A percentile compares a stretch with the other conserved stretches of the same genome.
phyloP scores from a whole-genome alignment of 37 sponge, comb jelly and placozoan species.

The Diacarnus erythraeanus region DNA sequence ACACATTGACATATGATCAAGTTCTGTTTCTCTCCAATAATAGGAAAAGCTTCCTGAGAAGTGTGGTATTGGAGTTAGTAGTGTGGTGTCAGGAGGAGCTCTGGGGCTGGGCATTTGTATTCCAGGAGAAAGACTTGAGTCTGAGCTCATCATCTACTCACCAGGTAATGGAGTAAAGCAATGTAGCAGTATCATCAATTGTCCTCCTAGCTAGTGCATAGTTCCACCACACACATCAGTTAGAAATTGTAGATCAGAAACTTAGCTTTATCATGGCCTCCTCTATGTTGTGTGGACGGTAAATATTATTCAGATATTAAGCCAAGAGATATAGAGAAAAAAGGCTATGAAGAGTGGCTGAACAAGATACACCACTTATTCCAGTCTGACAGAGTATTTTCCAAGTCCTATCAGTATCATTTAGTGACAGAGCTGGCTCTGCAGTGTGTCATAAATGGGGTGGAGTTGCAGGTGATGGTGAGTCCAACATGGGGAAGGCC shows the following conservation, averaged over 20 bases:
- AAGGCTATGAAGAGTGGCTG: constrained; percentile 26
- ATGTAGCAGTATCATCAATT: not conserved
- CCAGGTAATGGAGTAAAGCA: constrained; percentile 5
- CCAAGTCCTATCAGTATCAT: constrained; percentile 7
- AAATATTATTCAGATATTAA: constrained; percentile 25
- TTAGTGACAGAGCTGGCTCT: constrained; percentile 5
- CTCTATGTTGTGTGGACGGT: too few relatives aligned
- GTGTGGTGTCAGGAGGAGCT: constrained; percentile 28
- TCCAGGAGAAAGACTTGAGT: constrained; percentile 43
- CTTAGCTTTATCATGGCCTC: too few relatives aligned
- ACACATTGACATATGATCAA: too few relatives aligned
- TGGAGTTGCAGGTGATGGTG: constrained; percentile 49
- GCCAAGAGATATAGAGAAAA: constrained; percentile 4
- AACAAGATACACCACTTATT: constrained; percentile 35
- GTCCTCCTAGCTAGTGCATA: not conserved
- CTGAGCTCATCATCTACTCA: constrained; percentile 44
- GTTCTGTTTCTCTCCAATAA: too few relatives aligned
- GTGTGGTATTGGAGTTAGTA: constrained; percentile 19
- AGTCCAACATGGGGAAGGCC: constrained; percentile 51
- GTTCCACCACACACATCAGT: too few relatives aligned
- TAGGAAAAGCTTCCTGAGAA: constrained; percentile 11
- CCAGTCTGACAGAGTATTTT: constrained; percentile 13
- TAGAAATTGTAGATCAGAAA: too few relatives aligned
- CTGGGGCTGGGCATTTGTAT: constrained; percentile 47
- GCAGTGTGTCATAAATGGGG: constrained; percentile 31